A percentile compares a stretch with the other conserved stretches of the same genome.
Evolutionary conservation across 2,888 invertebrate species (phyloP).

Genomic region (Scaptomyza flava): DNA sequence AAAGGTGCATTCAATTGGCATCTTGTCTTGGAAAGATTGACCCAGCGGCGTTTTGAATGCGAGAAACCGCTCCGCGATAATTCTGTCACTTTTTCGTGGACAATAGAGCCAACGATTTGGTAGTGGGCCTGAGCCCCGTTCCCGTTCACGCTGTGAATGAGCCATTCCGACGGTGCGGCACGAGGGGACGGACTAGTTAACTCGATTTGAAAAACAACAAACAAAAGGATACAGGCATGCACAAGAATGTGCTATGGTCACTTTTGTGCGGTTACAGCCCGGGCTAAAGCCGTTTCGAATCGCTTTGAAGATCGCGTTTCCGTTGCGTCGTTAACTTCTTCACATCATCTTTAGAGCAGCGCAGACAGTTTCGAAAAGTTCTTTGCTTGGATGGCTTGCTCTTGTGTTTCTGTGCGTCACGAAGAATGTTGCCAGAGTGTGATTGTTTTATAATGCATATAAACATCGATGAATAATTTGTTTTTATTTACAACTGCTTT

Average conservation of each 20-base stretch:
- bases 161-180: constrained; percentile 26
- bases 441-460: constrained; percentile 1
- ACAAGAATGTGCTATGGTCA: not conserved
- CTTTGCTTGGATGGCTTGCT: constrained; percentile 34
- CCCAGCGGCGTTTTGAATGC: constrained; percentile 92
- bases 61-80: constrained; percentile 93
- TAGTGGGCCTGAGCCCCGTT: constrained; percentile 87
- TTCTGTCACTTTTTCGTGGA: constrained; percentile 90
- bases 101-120: constrained; percentile 95
- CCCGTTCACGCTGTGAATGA: constrained; percentile 52
- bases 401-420: constrained; percentile 34
- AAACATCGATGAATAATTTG: not conserved
- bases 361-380: constrained; percentile 32
- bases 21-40: constrained; percentile 91
- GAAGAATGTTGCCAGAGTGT: constrained; percentile 20
- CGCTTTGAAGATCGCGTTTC: constrained; percentile 31
- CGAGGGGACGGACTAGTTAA: constrained; percentile 12
- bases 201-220: constrained; percentile 2
- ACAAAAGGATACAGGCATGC: constrained; percentile 8
- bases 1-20: constrained; percentile 93
- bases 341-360: constrained; percentile 33
- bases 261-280: constrained; percentile 1
- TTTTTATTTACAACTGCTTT: not conserved
- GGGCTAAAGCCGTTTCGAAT: constrained; percentile 11
- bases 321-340: constrained; percentile 30